Evolutionary conservation across 2,888 invertebrate species (phyloP).

Genomic region (Carcina quercana): DNA sequence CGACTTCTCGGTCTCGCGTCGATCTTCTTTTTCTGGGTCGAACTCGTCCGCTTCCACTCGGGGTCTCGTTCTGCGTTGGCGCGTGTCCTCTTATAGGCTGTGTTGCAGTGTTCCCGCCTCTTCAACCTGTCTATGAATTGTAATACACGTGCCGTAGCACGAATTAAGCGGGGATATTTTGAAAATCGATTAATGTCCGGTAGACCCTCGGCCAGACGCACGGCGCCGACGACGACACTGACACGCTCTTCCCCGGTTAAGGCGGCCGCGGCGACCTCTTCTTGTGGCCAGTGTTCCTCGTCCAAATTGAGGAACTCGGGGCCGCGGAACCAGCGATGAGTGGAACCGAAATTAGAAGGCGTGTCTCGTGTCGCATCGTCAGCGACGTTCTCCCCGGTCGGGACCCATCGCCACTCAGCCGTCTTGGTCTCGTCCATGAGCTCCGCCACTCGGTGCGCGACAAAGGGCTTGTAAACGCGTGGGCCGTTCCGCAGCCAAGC

Average conservation of each 20-base stretch:
- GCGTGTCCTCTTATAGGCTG: too few relatives aligned
- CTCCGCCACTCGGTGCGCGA: slow-evolving; percentile 14
- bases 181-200: too few relatives aligned
- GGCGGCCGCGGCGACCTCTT: slow-evolving; percentile 8
- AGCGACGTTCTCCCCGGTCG: slow-evolving; percentile 17
- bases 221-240: neutral
- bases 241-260: too few relatives aligned
- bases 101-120: too few relatives aligned
- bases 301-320: slow-evolving; percentile 10
- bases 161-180: too few relatives aligned
- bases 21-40: neutral
- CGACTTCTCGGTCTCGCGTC: slow-evolving; percentile 1
- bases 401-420: slow-evolving; percentile 20
- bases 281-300: too few relatives aligned
- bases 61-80: too few relatives aligned
- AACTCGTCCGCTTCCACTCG: neutral
- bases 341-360: slow-evolving; percentile 3
- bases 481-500: slow-evolving; percentile 15
- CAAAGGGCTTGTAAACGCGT: slow-evolving; percentile 11
- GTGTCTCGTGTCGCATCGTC: slow-evolving; percentile 17
- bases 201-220: too few relatives aligned
- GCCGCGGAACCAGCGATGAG: slow-evolving; percentile 12
- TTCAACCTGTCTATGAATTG: slow-evolving; percentile 10
- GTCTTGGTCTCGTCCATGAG: slow-evolving; percentile 13
- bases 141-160: slow-evolving; percentile 6